Percentiles rank a stretch among this genome's conserved stretches.
Evolutionary conservation across 2,113 vertebrate genomes (phyloP).

Genomic region (Triplophysa tibetana): DNA sequence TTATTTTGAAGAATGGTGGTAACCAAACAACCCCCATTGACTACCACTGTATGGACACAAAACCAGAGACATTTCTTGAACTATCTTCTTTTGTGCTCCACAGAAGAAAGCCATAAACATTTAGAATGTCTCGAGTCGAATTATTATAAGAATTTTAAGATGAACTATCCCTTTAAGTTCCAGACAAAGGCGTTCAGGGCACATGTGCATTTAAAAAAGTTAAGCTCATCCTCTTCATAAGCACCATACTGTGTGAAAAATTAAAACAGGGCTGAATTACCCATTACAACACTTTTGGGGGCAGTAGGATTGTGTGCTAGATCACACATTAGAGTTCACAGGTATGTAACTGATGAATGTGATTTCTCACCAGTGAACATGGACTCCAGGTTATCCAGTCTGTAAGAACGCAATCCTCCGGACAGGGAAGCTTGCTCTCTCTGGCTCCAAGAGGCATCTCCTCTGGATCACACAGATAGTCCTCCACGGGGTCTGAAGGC

Average conservation of each 20-base stretch:
- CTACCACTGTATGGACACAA: no score
- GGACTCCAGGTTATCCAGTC: slow-evolving; percentile 90
- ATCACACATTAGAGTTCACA: neutral
- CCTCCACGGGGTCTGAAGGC: slow-evolving; percentile 90
- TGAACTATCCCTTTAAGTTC: neutral
- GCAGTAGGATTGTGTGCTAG: neutral
- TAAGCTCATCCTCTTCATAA: slow-evolving; percentile 7
- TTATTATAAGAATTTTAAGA: no score
- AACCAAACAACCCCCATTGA: no score
- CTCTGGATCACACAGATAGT: slow-evolving; percentile 96
- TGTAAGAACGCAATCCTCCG: slow-evolving; percentile 92
- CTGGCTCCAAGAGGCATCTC: slow-evolving; percentile 95
- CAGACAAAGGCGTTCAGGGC: neutral
- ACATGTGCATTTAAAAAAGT: neutral
- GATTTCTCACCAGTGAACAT: slow-evolving; percentile 79
- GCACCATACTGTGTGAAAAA: neutral
- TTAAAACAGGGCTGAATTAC: neutral
- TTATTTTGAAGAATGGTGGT: no score
- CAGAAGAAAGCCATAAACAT: no score
- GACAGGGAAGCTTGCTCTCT: slow-evolving; percentile 89
- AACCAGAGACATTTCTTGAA: no score
- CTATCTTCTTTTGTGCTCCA: no score
- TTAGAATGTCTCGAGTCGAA: no score
- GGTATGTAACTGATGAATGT: neutral
- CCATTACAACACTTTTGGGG: neutral